These are phyloP conservation scores for Himalopsyche kuldschensis DNA, from an alignment of 2,888 invertebrate species.

Conservation along the genomic window DNA sequence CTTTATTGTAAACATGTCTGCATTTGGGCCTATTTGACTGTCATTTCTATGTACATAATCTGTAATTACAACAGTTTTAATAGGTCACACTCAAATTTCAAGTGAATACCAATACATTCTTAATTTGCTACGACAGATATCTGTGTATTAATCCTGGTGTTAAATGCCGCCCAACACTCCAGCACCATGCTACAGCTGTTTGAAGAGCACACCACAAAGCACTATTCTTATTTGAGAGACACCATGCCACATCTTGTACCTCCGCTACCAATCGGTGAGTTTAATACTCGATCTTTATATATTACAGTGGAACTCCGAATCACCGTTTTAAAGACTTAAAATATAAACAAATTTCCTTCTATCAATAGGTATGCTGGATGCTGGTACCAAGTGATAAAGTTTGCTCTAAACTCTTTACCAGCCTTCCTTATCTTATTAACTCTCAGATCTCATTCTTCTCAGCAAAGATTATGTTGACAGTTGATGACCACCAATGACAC, in stretches of 20 bases:
- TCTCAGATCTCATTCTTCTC: not conserved
- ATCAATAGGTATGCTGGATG: too few species aligned
- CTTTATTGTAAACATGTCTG: not conserved
- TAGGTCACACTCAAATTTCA: too few species aligned
- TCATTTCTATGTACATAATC: too few species aligned
- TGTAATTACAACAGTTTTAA: too few species aligned
- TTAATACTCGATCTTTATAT: not conserved
- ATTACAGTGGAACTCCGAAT: too few species aligned
- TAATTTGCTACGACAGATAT: slow-evolving; percentile 60
- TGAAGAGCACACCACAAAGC: slow-evolving; percentile 88
- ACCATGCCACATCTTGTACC: slow-evolving; percentile 92
- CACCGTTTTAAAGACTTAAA: too few species aligned
- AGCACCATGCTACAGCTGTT: slow-evolving; percentile 89
- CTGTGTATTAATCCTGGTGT: slow-evolving; percentile 86
- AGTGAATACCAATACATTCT: too few species aligned
- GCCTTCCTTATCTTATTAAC: not conserved
- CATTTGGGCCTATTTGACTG: not conserved
- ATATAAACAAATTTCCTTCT: too few species aligned
- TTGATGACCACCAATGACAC: too few species aligned
- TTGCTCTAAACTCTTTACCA: too few species aligned
- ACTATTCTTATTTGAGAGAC: slow-evolving; percentile 90
- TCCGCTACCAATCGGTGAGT: slow-evolving; percentile 59
- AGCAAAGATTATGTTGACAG: not conserved
- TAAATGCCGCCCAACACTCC: slow-evolving; percentile 91
- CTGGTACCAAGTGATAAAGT: too few species aligned